These are phyloP conservation scores for Lordiphosa stackelbergi DNA, from an alignment of 1,140 invertebrate species.

Conservation along the genomic window DNA sequence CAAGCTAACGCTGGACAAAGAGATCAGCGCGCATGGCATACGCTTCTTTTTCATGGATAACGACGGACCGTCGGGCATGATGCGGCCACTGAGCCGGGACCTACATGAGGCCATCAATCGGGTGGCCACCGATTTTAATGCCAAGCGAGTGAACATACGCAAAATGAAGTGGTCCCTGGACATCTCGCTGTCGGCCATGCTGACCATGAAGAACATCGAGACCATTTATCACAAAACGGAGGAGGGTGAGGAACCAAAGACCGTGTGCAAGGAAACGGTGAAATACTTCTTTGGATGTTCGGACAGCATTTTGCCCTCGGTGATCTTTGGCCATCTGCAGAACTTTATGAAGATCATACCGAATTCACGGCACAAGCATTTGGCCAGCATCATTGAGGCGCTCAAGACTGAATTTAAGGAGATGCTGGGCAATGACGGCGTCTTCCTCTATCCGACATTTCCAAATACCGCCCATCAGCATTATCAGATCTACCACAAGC, in stretches of 20 bases:
- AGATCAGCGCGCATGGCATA: slow-evolving; percentile 82
- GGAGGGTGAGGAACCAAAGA: slow-evolving; percentile 79
- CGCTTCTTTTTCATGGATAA: slow-evolving; percentile 89
- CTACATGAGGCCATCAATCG: slow-evolving; percentile 83
- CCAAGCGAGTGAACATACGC: slow-evolving; percentile 79
- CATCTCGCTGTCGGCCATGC: slow-evolving; percentile 79
- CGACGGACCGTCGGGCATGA: slow-evolving; percentile 82
- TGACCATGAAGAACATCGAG: slow-evolving; percentile 80
- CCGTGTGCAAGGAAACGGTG: slow-evolving; percentile 79
- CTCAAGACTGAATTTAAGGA: slow-evolving; percentile 83
- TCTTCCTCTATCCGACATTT: slow-evolving; percentile 90
- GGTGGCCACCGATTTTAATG: slow-evolving; percentile 81
- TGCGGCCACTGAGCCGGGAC: slow-evolving; percentile 82
- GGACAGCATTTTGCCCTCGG: slow-evolving; percentile 79
- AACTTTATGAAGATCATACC: slow-evolving; percentile 79
- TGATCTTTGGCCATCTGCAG: slow-evolving; percentile 80
- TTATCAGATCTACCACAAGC: slow-evolving; percentile 84
- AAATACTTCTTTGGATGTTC: slow-evolving; percentile 80
- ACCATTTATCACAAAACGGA: slow-evolving; percentile 81
- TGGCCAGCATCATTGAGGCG: slow-evolving; percentile 78
- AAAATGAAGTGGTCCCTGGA: slow-evolving; percentile 82
- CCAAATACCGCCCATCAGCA: slow-evolving; percentile 86
- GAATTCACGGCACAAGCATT: slow-evolving; percentile 78
- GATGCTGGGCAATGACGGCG: slow-evolving; percentile 85
- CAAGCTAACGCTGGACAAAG: slow-evolving; percentile 81